Evolutionary conservation across 2,797 vertebrate species (phyloP).

Genomic region (Hoplostethus atlanticus): DNA sequence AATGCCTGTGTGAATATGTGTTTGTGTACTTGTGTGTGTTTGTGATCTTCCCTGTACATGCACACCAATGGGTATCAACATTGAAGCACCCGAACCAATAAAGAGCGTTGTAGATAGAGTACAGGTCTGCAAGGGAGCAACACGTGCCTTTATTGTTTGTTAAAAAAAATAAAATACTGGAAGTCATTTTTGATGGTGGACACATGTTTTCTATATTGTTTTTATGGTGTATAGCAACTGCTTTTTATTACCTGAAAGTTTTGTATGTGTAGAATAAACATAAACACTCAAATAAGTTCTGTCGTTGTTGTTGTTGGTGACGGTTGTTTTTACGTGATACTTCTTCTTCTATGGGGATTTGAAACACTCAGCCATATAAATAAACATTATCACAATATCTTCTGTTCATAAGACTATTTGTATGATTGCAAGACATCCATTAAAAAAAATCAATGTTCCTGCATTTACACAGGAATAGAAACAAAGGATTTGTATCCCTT

Average conservation of each 20-base stretch:
- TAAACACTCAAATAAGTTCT: conserved; percentile 64
- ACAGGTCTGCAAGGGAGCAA: conserved; percentile 54
- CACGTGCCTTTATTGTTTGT: conserved; percentile 82
- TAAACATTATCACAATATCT: no score
- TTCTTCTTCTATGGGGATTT: no score
- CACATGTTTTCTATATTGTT: conserved; percentile 83
- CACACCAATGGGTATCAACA: conserved; percentile 39
- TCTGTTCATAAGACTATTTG: no score
- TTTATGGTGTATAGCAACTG: conserved; percentile 79
- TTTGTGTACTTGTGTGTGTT: conserved; percentile 28
- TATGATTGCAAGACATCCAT: no score
- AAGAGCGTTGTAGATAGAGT: conserved; percentile 57
- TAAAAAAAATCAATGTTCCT: no score
- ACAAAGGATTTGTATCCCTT: no score
- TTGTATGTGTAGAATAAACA: conserved; percentile 85
- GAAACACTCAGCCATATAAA: no score
- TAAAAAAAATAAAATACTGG: conserved; percentile 46
- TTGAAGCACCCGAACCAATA: conserved; percentile 8
- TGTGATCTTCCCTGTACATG: conserved; percentile 58
- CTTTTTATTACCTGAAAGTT: conserved; percentile 81
- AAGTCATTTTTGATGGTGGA: conserved; percentile 61
- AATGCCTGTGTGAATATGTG: conserved; percentile 19
- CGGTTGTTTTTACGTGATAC: not conserved
- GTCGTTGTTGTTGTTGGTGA: conserved; percentile 2
- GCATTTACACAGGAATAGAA: no score